Base-by-base conservation (phyloP, 1,140 invertebrate genomes). In the Rhynchophorus ferrugineus region DNA sequence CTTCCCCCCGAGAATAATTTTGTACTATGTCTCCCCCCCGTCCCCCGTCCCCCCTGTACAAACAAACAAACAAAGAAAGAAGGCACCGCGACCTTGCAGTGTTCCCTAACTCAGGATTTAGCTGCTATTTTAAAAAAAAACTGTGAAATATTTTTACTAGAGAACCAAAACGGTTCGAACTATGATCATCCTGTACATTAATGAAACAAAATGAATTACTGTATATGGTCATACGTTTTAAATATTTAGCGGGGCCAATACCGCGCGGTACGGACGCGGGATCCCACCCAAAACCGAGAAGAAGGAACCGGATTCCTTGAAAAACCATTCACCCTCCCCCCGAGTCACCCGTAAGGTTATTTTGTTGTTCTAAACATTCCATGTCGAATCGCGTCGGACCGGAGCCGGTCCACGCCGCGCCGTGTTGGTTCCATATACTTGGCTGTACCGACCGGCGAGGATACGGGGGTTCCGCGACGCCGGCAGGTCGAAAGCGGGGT, bases 121-220 rank as follows among this genome's bases (percentile, higher is more conserved):
- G 65, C 65, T 65, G 62, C 65, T 67, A 67, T 64, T 65, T 63
- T 59, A 63, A 66, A n/a, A n/a, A 29, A 52, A 61, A 66, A 68
- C 66, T 66, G 64, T 68, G 66, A 67, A 58, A 68, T 68, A 68
- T 68, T 68, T 68, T 68, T 68, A 65, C 59, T 66, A 66, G 63
- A 63, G 65, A 63, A 66, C 58, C 33, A 51, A 59, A 60, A 58
- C 54, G 55, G 44, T 54, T 24, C 50, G 3, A n/a, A 35, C 9
- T n/a, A n/a, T 39, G 43, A 38, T 51, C 57, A 55, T 53, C 51
- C 60, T 67, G 56, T 65, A 65, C 61, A 65, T 65, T 60, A 41
- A 63, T 60, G n/a, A n/a, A n/a, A n/a, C n/a, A 54, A 48, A 57
- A 44, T 36, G 39, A 56, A 53, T 56, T 54, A 24, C 36, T 50